These are phyloP conservation scores for Molossus alvarezi DNA, from an alignment of 2,797 vertebrate genomes.

Conservation along the genomic window DNA sequence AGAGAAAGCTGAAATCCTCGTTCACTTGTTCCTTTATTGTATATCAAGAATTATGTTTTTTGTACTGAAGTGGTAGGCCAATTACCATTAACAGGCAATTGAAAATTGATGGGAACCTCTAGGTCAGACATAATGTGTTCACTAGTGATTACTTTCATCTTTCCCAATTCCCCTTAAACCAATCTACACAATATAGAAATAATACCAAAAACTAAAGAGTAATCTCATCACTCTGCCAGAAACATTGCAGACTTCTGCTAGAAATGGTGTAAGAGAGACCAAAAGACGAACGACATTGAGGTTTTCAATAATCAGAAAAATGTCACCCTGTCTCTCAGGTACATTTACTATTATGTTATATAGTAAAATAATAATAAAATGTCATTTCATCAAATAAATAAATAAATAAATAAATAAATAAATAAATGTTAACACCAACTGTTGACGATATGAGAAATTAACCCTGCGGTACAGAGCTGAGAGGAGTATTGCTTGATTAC, in stretches of 20 bases:
- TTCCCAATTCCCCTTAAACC: neutral
- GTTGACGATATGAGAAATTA: neutral
- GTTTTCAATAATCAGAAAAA: neutral
- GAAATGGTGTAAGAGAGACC: neutral
- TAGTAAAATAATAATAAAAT: neutral
- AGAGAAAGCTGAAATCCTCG: neutral
- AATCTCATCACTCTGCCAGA: neutral
- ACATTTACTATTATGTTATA: neutral
- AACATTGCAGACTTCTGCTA: neutral
- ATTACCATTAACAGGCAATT: neutral
- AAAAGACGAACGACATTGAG: neutral
- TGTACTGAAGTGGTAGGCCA: neutral
- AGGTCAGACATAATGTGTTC: neutral
- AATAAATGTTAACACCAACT: constrained; percentile 7
- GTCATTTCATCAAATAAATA: neutral
- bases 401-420: neutral
- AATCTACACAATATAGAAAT: neutral
- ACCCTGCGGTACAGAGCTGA: neutral
- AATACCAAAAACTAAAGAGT: neutral
- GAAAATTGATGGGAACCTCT: neutral
- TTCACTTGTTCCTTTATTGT: neutral
- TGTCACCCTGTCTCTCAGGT: neutral
- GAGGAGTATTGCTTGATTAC: neutral
- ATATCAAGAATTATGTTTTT: neutral
- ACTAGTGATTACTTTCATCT: neutral